phyloP scores from a whole-genome alignment of 2,888 invertebrate species.

The Cephalotes varians region DNA sequence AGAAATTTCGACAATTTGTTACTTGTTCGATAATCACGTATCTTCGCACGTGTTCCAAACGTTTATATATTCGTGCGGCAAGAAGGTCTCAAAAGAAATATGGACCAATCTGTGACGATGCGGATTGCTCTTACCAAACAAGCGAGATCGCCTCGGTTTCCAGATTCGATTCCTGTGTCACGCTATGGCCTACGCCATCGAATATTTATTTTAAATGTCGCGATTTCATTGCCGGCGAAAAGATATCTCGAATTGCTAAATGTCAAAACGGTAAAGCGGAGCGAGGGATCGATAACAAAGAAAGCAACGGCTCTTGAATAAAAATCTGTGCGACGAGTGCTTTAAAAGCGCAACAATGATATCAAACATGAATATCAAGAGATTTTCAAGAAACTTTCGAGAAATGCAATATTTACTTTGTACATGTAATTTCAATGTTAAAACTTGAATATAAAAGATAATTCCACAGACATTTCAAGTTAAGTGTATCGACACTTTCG shows the following conservation, averaged over 20 bases:
- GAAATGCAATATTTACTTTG: neutral
- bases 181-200: slow-evolving; percentile 38
- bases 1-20: no score
- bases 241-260: neutral
- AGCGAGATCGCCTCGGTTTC: slow-evolving; percentile 76
- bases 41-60: neutral
- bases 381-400: neutral
- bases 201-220: slow-evolving; percentile 20
- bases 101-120: slow-evolving; percentile 76
- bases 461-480: neutral
- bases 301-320: neutral
- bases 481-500: neutral
- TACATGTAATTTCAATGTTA: neutral
- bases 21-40: neutral
- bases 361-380: neutral
- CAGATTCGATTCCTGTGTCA: slow-evolving; percentile 77
- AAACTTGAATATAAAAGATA: neutral
- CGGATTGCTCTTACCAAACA: slow-evolving; percentile 65
- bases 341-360: neutral
- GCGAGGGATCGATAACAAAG: neutral
- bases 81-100: slow-evolving; percentile 52
- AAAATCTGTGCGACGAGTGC: neutral
- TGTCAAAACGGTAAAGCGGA: neutral
- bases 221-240: neutral
- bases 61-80: slow-evolving; percentile 4